Evolutionary conservation across 2,113 vertebrate genomes (phyloP).

Genomic region (Ceyx melanurus): DNA sequence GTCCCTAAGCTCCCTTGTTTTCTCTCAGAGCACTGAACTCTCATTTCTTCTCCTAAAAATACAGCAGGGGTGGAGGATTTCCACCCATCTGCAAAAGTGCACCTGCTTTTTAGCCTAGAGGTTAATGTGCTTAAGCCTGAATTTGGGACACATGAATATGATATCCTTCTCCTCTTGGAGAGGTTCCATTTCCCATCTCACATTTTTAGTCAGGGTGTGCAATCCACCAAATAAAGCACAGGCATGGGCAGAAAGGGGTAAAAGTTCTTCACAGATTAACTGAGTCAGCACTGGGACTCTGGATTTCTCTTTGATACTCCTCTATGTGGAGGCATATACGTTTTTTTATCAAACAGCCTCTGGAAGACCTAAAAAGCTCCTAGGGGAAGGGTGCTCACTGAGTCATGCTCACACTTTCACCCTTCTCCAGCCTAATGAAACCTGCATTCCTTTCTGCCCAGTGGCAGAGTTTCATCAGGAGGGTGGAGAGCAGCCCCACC

Average conservation of each 20-base stretch:
- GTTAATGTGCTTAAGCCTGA: neutral
- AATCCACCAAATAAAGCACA: neutral
- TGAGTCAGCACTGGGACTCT: neutral
- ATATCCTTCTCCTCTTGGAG: neutral
- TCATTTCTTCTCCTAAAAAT: neutral
- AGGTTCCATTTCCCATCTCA: neutral
- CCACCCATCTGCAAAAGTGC: neutral
- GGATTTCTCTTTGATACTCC: neutral
- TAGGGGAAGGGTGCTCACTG: neutral
- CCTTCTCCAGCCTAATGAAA: slow-evolving; percentile 4
- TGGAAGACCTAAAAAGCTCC: neutral
- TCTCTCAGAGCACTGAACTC: neutral
- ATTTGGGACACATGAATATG: neutral
- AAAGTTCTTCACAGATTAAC: neutral
- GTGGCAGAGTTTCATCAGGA: slow-evolving; percentile 38
- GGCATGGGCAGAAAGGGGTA: fast-evolving
- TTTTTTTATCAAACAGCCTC: neutral
- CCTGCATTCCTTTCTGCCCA: slow-evolving; percentile 15
- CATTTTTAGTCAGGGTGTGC: neutral
- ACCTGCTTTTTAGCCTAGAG: neutral
- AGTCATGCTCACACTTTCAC: slow-evolving; percentile 8
- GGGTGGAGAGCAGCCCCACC: slow-evolving; percentile 58
- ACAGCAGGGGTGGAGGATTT: neutral
- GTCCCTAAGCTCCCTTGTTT: neutral
- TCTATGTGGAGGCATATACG: neutral